A percentile compares a stretch with the other conserved stretches of the same genome.
Evolutionary conservation across 2,888 invertebrate species (phyloP).

Genomic region (Caenorhabditis zanzibari): DNA sequence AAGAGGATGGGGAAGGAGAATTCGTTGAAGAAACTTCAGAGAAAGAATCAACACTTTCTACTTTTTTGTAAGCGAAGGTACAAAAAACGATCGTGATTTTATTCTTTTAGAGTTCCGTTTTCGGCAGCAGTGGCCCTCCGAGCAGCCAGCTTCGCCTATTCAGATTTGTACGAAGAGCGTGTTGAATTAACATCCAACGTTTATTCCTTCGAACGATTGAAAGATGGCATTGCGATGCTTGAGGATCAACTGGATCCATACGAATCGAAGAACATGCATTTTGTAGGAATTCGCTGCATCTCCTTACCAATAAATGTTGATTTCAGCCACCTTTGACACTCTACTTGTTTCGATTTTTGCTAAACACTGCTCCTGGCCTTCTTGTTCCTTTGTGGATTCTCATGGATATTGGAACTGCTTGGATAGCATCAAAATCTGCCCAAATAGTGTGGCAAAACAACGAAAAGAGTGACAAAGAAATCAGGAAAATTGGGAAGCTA

Average conservation of each 20-base stretch:
- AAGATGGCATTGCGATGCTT: slow-evolving; percentile 64
- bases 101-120: slow-evolving; percentile 39
- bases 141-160: slow-evolving; percentile 25
- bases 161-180: slow-evolving; percentile 47
- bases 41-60: slow-evolving; percentile 1
- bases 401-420: slow-evolving; percentile 49
- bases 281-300: slow-evolving; percentile 17
- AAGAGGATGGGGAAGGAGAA: not conserved
- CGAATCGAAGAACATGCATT: slow-evolving; percentile 48
- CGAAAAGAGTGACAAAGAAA: not conserved
- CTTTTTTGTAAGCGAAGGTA: slow-evolving; percentile 18
- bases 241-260: slow-evolving; percentile 63
- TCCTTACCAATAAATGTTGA: too few species aligned
- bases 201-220: slow-evolving; percentile 53
- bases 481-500: slow-evolving; percentile 2
- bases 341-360: slow-evolving; percentile 35
- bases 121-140: slow-evolving; percentile 42
- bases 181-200: slow-evolving; percentile 57
- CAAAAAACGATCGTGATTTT: not conserved
- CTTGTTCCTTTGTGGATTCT: slow-evolving; percentile 41
- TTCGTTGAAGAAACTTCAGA: not conserved
- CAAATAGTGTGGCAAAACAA: slow-evolving; percentile 8
- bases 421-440: slow-evolving; percentile 27
- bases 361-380: slow-evolving; percentile 4
- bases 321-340: slow-evolving; percentile 51